Evolutionary conservation across 2,113 vertebrate genomes (phyloP).

Genomic region (Eurystomus gularis): DNA sequence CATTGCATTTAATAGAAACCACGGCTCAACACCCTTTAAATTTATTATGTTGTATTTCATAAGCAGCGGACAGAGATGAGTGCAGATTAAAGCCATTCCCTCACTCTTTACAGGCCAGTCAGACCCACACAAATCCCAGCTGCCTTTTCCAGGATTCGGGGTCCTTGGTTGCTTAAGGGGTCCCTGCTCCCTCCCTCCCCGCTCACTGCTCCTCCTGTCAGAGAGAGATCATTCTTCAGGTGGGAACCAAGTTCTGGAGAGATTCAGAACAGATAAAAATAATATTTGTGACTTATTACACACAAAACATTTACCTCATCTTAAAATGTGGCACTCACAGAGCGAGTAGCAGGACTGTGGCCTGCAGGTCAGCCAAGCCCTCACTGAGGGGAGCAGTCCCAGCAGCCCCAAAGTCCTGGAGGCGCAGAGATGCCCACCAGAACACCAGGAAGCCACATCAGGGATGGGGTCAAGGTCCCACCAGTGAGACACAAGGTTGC

Average conservation of each 20-base stretch:
- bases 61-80: not conserved
- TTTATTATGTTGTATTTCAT: not conserved
- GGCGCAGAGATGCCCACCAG: fast-evolving
- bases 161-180: not conserved
- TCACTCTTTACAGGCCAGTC: not conserved
- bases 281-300: not conserved
- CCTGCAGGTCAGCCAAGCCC: not conserved
- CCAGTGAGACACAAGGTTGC: no score
- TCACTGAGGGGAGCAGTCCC: fast-evolving
- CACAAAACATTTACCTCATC: not conserved
- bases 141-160: fast-evolving
- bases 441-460: fast-evolving
- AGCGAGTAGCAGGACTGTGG: not conserved
- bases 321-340: fast-evolving
- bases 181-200: fast-evolving
- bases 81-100: not conserved
- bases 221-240: no score
- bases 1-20: not conserved
- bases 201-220: not conserved
- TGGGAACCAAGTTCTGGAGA: not conserved
- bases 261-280: not conserved
- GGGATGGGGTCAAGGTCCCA: not conserved
- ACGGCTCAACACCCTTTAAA: not conserved
- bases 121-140: not conserved
- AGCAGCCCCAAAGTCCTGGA: not conserved